phyloP scores from a whole-genome alignment of 2,888 invertebrate genomes.

The Epirrita christyi region DNA sequence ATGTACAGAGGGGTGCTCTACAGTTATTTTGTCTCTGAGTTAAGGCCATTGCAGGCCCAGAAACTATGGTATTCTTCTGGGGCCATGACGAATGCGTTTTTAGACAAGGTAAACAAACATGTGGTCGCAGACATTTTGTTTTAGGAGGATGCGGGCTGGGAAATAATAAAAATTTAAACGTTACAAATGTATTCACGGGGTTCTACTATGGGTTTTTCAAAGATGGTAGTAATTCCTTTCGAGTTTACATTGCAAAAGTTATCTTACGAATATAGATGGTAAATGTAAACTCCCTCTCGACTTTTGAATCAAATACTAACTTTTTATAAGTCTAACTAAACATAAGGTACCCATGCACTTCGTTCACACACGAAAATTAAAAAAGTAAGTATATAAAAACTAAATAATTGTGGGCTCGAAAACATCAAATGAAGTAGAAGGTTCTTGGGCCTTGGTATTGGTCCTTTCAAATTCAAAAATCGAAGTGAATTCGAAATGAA shows the following conservation, averaged over 20 bases:
- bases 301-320: no score
- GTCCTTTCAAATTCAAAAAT: neutral
- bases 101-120: conserved; percentile 70
- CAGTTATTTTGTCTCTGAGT: neutral
- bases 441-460: no score
- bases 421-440: no score
- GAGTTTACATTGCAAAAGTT: conserved; percentile 4
- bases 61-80: conserved; percentile 14
- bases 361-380: no score
- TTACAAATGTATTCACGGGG: conserved; percentile 48
- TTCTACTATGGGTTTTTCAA: neutral
- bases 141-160: conserved; percentile 58
- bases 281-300: no score
- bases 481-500: neutral
- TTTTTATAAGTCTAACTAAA: no score
- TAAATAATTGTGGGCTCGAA: no score
- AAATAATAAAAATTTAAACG: conserved; percentile 57
- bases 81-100: conserved; percentile 63
- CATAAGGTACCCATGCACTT: no score
- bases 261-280: no score
- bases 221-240: conserved; percentile 3
- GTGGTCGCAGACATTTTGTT: conserved; percentile 47
- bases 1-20: neutral
- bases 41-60: neutral
- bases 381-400: no score